phyloP scores from a whole-genome alignment of 2,888 invertebrate genomes.

The Callyntrura sp. region DNA sequence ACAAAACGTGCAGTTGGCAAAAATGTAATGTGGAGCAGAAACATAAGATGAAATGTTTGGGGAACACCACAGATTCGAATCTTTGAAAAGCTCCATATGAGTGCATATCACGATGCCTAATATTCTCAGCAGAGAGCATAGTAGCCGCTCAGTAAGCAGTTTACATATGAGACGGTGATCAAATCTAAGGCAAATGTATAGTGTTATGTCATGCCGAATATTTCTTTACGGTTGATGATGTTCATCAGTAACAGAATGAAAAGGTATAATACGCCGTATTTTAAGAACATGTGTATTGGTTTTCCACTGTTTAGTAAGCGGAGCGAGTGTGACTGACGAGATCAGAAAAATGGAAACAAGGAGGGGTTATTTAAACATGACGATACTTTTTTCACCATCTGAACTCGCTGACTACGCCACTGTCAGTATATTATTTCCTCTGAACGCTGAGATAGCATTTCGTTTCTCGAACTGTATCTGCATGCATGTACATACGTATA shows the following conservation, averaged over 20 bases:
- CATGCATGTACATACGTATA: background rate
- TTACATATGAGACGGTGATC: no score
- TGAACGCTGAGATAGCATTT: background rate
- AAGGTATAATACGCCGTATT: background rate
- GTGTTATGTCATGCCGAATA: background rate
- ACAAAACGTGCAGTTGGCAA: constrained; percentile 42
- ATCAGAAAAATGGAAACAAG: constrained; percentile 56
- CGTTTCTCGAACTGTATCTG: background rate
- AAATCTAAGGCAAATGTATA: background rate
- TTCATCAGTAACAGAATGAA: background rate
- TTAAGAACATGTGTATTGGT: background rate
- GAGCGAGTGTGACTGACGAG: constrained; percentile 65
- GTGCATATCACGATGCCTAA: background rate
- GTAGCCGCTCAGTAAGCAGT: no score
- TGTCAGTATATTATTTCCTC: background rate
- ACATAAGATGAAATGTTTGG: constrained; percentile 36
- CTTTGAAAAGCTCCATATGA: background rate
- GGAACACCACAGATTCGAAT: background rate
- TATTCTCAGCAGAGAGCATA: background rate
- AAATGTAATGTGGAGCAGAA: constrained; percentile 16
- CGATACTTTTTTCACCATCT: background rate
- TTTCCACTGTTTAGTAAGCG: background rate
- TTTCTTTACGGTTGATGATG: background rate
- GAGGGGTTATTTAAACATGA: constrained; percentile 8
- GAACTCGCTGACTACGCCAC: background rate